These are phyloP conservation scores for Thymallus thymallus DNA, from an alignment of 2,113 vertebrate genomes.

Conservation along the genomic window DNA sequence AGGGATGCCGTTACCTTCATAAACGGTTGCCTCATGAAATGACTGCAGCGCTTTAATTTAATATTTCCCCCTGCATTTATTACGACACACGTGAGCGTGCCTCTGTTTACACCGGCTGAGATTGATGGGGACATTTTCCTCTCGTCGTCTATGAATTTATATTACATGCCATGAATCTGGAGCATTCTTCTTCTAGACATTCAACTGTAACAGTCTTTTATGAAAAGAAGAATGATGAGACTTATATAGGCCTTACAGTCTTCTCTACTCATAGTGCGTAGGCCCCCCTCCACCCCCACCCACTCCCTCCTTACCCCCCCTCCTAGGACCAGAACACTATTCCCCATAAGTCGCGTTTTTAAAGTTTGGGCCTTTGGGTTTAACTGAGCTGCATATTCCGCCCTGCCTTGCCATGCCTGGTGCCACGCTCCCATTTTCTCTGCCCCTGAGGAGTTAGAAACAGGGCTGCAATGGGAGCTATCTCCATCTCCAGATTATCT, in stretches of 20 bases:
- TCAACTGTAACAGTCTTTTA: constrained; percentile 17
- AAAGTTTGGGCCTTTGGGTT: constrained; percentile 15
- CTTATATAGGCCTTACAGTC: neutral
- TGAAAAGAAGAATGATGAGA: neutral
- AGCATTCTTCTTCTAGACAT: constrained; percentile 6
- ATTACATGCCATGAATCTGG: constrained; percentile 22
- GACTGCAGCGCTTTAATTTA: constrained; percentile 67
- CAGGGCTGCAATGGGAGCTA: constrained; percentile 57
- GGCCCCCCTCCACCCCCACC: no score
- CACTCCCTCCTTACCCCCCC: constrained; percentile 5
- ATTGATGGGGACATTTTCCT: no score
- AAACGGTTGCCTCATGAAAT: constrained; percentile 68
- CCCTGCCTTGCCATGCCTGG: constrained; percentile 67
- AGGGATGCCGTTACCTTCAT: constrained; percentile 65
- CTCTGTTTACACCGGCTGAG: no score
- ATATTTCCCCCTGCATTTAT: constrained; percentile 68
- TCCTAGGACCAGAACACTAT: constrained; percentile 21
- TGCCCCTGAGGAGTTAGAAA: constrained; percentile 57
- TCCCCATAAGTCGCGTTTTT: neutral
- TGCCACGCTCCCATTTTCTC: constrained; percentile 73
- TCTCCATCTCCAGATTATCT: constrained; percentile 78
- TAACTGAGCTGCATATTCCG: constrained; percentile 35
- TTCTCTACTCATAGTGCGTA: neutral
- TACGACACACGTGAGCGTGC: constrained; percentile 37
- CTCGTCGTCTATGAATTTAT: constrained; percentile 21